These are phyloP conservation scores for Rhabdophis nuchalis DNA, from an alignment of 2,797 vertebrate genomes.

Conservation along the genomic window DNA sequence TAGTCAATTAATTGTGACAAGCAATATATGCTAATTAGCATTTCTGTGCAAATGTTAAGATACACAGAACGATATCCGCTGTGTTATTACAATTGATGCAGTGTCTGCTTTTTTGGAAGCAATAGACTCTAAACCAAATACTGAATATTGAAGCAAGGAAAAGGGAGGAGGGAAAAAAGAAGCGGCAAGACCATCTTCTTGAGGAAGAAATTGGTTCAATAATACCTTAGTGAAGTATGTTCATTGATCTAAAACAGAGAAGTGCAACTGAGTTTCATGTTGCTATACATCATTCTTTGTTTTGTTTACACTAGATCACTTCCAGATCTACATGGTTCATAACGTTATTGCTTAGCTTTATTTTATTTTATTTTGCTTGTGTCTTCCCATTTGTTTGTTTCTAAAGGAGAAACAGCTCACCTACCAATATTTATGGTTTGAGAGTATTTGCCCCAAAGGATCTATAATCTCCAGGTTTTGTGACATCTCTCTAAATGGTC, in stretches of 20 bases:
- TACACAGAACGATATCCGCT: neutral
- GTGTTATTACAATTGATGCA: neutral
- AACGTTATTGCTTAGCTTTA: neutral
- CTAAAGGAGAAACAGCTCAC: neutral
- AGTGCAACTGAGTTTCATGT: neutral
- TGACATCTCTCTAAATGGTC: neutral
- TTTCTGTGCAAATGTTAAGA: neutral
- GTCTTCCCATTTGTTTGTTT: neutral
- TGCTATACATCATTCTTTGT: neutral
- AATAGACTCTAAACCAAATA: neutral
- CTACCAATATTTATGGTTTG: neutral
- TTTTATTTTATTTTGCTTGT: neutral
- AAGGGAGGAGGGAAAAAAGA: neutral
- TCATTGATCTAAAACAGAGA: neutral
- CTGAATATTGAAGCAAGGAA: neutral
- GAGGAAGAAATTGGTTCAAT: neutral
- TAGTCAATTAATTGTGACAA: neutral
- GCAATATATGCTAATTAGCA: neutral
- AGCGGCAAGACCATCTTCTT: neutral
- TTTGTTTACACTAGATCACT: neutral
- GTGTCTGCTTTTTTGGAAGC: neutral
- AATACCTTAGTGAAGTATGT: neutral
- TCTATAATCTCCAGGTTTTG: neutral
- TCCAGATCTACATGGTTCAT: neutral
- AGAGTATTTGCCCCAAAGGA: neutral